Evolutionary conservation across 2,888 invertebrate species (phyloP).

Genomic region (Macrosiphum euphorbiae): DNA sequence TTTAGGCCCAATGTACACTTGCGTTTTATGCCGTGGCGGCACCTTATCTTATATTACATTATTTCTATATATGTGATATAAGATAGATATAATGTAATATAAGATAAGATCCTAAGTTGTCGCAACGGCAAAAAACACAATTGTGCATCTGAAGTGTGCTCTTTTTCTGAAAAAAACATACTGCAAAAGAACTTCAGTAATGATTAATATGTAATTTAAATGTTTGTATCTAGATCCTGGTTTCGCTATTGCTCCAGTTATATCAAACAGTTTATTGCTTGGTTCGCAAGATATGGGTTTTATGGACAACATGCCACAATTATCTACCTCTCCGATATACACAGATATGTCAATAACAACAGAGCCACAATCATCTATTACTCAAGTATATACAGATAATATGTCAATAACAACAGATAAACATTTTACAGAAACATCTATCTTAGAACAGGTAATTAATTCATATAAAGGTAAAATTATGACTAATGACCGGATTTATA

Average conservation of each 20-base stretch:
- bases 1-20: too few relatives aligned
- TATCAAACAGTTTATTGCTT: not conserved
- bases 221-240: not conserved
- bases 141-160: too few relatives aligned
- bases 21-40: too few relatives aligned
- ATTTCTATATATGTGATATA: too few relatives aligned
- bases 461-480: not conserved
- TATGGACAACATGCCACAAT: not conserved
- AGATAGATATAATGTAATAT: too few relatives aligned
- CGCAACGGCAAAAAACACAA: too few relatives aligned
- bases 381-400: too few relatives aligned
- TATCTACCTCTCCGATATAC: not conserved
- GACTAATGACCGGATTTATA: not conserved
- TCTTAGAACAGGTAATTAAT: conserved; percentile 25
- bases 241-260: not conserved
- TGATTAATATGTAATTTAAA: not conserved
- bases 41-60: too few relatives aligned
- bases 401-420: not conserved
- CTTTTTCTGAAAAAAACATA: not conserved
- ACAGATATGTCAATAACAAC: not conserved
- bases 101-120: too few relatives aligned
- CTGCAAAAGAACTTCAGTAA: not conserved
- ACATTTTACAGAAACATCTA: not conserved
- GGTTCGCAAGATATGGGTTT: not conserved
- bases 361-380: too few relatives aligned